Conservation (phyloP, 2,113 vertebrate species). For the Grammomys surdaster region DNA sequence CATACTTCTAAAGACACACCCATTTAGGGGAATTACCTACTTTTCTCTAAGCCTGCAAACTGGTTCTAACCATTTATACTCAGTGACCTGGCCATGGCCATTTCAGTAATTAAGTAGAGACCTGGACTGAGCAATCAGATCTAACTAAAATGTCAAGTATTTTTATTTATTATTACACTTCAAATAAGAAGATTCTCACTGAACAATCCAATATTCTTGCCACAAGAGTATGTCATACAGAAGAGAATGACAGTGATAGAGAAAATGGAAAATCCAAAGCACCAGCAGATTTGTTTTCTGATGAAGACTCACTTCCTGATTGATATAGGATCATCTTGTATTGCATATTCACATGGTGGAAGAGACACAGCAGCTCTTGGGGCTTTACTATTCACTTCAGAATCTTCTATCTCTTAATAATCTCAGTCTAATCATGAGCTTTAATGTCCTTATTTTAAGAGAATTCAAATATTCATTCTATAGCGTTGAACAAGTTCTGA, state of each 20-base stretch:
- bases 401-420: not conserved
- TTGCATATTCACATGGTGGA: not conserved
- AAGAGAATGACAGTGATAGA: not conserved
- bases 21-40: not conserved
- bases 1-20: not conserved
- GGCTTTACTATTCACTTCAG: not conserved
- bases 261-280: not conserved
- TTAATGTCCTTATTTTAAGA: not conserved
- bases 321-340: not conserved
- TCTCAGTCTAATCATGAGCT: not conserved
- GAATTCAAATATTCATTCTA: not conserved
- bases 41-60: not conserved
- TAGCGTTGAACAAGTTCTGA: not conserved
- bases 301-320: not conserved
- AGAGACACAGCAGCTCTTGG: fast-evolving
- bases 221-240: not conserved
- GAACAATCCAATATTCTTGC: not conserved
- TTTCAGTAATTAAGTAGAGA: not conserved
- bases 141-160: not conserved
- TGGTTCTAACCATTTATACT: not conserved
- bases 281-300: not conserved
- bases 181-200: not conserved
- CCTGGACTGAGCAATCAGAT: not conserved
- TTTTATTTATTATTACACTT: not conserved
- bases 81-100: not conserved